A percentile compares a stretch with the other conserved stretches of the same genome.
Conservation (phyloP, 2,797 vertebrate species). For the Acanthurus leucopareius region DNA sequence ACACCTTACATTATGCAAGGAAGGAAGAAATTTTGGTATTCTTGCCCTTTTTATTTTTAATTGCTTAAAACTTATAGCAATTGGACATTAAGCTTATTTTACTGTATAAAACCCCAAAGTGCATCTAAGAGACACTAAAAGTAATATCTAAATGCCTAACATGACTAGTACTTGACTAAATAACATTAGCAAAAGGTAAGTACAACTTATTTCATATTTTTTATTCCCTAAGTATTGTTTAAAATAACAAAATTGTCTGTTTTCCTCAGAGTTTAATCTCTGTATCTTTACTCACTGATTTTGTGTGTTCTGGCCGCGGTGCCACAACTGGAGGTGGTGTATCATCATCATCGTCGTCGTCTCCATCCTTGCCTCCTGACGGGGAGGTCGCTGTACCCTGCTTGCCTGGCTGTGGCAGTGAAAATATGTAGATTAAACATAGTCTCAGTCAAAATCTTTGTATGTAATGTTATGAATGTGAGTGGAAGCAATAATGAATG, state of each 20-base stretch:
- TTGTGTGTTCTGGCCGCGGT: constrained; percentile 95
- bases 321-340: constrained; percentile 94
- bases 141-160: neutral
- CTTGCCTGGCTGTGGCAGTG: constrained; percentile 84
- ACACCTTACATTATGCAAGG: constrained; percentile 84
- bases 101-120: neutral
- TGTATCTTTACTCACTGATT: constrained; percentile 90
- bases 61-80: too few relatives aligned
- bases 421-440: neutral
- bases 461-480: neutral
- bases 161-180: too few relatives aligned
- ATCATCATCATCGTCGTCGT: constrained; percentile 94
- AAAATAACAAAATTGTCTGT: neutral
- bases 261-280: neutral
- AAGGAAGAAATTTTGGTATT: neutral
- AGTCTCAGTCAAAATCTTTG: neutral
- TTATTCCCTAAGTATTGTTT: neutral
- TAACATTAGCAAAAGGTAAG: too few relatives aligned
- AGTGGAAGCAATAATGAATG: neutral
- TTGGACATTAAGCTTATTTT: too few relatives aligned
- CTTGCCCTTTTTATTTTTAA: too few relatives aligned
- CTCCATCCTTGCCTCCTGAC: constrained; percentile 80
- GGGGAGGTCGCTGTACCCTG: constrained; percentile 89
- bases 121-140: neutral
- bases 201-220: too few relatives aligned